Percentiles rank a stretch among this genome's conserved stretches.
phyloP scores from a whole-genome alignment of 92 coral and sea anemone species.

The Chrysogorgia sp. region DNA sequence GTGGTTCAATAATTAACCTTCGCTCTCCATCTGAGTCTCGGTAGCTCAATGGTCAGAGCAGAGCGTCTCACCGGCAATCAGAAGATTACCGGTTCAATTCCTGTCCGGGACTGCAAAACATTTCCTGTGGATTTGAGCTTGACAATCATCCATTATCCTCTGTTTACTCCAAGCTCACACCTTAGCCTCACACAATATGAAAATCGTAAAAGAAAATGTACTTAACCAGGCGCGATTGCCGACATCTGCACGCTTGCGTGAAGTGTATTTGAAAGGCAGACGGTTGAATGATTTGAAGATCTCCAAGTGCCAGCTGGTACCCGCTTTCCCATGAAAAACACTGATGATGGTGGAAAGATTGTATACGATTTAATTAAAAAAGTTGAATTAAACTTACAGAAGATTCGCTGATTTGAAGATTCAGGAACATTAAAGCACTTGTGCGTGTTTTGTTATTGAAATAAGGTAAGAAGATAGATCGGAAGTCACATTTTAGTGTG shows the following conservation, averaged over 20 bases:
- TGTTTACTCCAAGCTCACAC: too few relatives aligned
- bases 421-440: neutral
- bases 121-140: too few relatives aligned
- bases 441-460: neutral
- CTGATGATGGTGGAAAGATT: constrained; percentile 26
- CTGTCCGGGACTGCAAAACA: too few relatives aligned
- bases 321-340: neutral
- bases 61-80: too few relatives aligned
- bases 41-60: too few relatives aligned
- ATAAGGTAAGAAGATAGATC: constrained; percentile 9
- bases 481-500: neutral
- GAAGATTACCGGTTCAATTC: too few relatives aligned
- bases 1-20: too few relatives aligned
- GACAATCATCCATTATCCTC: too few relatives aligned
- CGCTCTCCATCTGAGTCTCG: too few relatives aligned
- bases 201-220: too few relatives aligned
- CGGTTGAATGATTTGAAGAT: constrained; percentile 5
- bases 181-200: too few relatives aligned
- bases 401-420: neutral
- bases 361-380: neutral
- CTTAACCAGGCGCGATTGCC: too few relatives aligned
- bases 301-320: constrained; percentile 10
- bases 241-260: constrained; percentile 25
- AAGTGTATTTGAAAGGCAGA: constrained; percentile 12
- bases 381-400: neutral